A percentile compares a stretch with the other conserved stretches of the same genome.
Conservation (phyloP, 1,140 invertebrate genomes). For the Pseudachorutes palmiensis region DNA sequence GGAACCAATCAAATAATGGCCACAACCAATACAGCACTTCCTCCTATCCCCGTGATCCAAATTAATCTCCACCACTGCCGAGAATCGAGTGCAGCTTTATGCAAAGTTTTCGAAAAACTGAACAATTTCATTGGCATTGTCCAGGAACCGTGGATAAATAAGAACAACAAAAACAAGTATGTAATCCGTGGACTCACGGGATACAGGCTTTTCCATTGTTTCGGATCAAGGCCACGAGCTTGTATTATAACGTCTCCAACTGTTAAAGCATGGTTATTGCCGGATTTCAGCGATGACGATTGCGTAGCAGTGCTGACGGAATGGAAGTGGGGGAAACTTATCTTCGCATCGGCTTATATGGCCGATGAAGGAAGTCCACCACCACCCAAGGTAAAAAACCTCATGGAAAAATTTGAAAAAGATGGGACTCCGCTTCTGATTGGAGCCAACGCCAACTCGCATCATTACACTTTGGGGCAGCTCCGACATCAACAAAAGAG, state of each 20-base stretch:
- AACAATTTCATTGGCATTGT: background rate
- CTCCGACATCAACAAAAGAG: slow-evolving; percentile 20
- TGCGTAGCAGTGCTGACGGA: background rate
- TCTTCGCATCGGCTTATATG: slow-evolving; percentile 24
- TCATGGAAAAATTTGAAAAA: slow-evolving; percentile 12
- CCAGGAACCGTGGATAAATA: slow-evolving; percentile 1
- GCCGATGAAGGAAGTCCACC: slow-evolving; percentile 12
- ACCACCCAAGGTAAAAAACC: background rate
- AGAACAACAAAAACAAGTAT: background rate
- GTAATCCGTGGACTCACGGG: background rate
- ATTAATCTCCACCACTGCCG: background rate
- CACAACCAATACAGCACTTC: no score
- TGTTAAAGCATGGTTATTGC: background rate
- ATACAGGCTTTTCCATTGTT: background rate
- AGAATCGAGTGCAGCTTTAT: background rate
- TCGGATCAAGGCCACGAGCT: background rate
- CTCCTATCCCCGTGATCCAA: background rate
- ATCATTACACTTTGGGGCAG: slow-evolving; percentile 25
- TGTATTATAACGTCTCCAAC: background rate
- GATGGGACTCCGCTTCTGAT: slow-evolving; percentile 14
- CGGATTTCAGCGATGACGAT: background rate
- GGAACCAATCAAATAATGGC: no score
- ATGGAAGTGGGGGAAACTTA: background rate
- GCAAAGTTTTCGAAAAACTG: background rate
- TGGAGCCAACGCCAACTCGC: slow-evolving; percentile 23